Percentiles rank a stretch among this genome's conserved stretches.
Conservation (phyloP, 1,140 invertebrate species). For the Whitmania pigra region DNA sequence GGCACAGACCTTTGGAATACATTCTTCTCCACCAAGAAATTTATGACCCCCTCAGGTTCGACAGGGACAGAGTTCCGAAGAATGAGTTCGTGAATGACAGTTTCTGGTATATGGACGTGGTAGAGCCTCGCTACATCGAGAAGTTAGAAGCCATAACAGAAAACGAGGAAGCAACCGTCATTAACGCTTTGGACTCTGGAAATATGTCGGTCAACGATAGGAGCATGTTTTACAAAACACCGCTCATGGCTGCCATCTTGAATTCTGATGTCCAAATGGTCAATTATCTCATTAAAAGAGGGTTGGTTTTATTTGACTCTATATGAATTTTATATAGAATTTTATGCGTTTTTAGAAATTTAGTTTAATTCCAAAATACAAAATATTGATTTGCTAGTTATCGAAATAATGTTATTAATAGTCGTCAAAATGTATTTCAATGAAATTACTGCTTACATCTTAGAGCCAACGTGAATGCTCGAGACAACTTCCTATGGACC, state of each 20-base stretch:
- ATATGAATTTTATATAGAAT: background rate
- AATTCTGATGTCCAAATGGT: constrained; percentile 37
- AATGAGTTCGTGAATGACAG: constrained; percentile 42
- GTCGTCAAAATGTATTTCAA: too few relatives aligned
- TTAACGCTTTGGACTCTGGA: constrained; percentile 36
- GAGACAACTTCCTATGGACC: constrained; percentile 94
- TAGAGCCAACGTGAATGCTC: constrained; percentile 75
- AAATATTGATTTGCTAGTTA: too few relatives aligned
- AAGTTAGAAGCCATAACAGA: constrained; percentile 40
- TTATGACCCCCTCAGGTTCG: constrained; percentile 40
- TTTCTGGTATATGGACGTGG: constrained; percentile 41
- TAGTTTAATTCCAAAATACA: background rate
- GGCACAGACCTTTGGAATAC: constrained; percentile 36
- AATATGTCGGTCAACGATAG: constrained; percentile 19
- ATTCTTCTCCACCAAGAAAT: constrained; percentile 37
- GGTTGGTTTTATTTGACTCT: constrained; percentile 29
- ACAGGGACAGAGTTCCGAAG: constrained; percentile 37
- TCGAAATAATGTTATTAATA: too few relatives aligned
- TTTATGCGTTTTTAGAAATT: background rate
- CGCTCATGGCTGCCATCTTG: constrained; percentile 39
- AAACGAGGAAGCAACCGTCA: constrained; percentile 38
- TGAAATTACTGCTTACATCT: background rate
- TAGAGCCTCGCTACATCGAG: constrained; percentile 38
- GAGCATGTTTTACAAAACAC: constrained; percentile 44
- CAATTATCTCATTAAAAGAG: constrained; percentile 38